Percentiles rank a stretch among this genome's conserved stretches.
These are phyloP conservation scores for Montipora efflorescens DNA, from an alignment of 64 coral and sea anemone genomes.

Conservation along the genomic window DNA sequence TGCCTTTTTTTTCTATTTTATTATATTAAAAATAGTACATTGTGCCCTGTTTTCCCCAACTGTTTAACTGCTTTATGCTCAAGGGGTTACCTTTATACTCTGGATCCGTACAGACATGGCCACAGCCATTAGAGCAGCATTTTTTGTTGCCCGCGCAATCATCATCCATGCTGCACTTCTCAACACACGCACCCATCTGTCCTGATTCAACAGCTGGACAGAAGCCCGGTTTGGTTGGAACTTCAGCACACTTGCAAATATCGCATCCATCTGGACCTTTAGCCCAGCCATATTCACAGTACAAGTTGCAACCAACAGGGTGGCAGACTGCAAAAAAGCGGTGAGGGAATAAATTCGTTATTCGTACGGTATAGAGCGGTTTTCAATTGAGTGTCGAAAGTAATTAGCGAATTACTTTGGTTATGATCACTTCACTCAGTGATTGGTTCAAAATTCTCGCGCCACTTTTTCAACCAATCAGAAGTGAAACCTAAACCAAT, in stretches of 20 bases:
- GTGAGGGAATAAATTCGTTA: neutral
- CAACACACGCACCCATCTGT: neutral
- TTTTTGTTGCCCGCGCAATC: constrained; percentile 69
- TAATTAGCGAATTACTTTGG: too few species aligned
- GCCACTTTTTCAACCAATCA: too few species aligned
- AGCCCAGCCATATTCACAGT: constrained; percentile 85
- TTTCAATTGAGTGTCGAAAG: too few species aligned
- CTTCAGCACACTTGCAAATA: constrained; percentile 45
- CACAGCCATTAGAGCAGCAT: constrained; percentile 75
- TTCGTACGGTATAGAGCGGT: too few species aligned
- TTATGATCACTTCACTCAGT: too few species aligned
- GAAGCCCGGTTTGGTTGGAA: constrained; percentile 61
- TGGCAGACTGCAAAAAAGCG: constrained; percentile 54
- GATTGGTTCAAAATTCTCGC: too few species aligned
- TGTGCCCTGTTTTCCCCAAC: too few species aligned
- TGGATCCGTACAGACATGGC: constrained; percentile 42
- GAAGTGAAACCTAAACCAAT: too few species aligned
- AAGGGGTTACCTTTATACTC: constrained; percentile 70
- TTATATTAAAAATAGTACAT: too few species aligned
- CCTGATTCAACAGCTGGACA: constrained; percentile 33
- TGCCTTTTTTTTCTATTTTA: too few species aligned
- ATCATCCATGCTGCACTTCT: constrained; percentile 53
- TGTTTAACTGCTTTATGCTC: neutral
- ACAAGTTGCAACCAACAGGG: constrained; percentile 75
- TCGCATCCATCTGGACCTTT: constrained; percentile 76